Percentiles rank a stretch among this genome's conserved stretches.
Evolutionary conservation across 2,113 vertebrate species (phyloP).

Genomic region (Myocastor coypus): DNA sequence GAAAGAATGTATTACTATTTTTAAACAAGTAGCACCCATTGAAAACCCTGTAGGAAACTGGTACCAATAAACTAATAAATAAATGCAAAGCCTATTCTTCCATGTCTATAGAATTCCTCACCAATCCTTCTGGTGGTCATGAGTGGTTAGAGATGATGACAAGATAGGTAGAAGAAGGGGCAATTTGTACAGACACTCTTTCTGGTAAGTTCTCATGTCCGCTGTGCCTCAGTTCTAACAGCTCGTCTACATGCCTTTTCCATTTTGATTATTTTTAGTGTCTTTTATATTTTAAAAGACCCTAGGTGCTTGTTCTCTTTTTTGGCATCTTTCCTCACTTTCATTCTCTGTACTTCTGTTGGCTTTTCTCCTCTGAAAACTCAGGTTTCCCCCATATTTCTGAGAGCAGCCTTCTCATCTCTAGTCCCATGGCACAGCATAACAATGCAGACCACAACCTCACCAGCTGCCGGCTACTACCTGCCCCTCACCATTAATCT

Average conservation of each 20-base stretch:
- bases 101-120: not conserved
- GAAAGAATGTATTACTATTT: constrained; percentile 28
- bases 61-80: not conserved
- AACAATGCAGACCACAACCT: too few relatives aligned
- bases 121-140: not conserved
- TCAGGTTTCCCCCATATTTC: not conserved
- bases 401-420: too few relatives aligned
- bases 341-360: not conserved
- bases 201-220: not conserved
- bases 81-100: constrained; percentile 15
- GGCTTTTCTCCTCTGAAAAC: not conserved
- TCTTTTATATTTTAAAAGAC: not conserved
- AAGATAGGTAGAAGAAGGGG: not conserved
- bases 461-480: too few relatives aligned
- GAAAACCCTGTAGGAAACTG: not conserved
- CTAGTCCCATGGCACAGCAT: too few relatives aligned
- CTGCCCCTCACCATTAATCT: too few relatives aligned
- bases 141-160: not conserved
- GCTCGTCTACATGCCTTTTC: not conserved
- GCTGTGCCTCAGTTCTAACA: not conserved
- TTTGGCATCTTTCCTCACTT: constrained; percentile 32
- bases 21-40: not conserved
- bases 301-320: not conserved
- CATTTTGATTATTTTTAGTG: not conserved
- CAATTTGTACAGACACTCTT: not conserved